Percentiles rank a stretch among this genome's conserved stretches.
phyloP scores from a whole-genome alignment of 2,888 invertebrate genomes.

The Eupeodes latifasciatus region DNA sequence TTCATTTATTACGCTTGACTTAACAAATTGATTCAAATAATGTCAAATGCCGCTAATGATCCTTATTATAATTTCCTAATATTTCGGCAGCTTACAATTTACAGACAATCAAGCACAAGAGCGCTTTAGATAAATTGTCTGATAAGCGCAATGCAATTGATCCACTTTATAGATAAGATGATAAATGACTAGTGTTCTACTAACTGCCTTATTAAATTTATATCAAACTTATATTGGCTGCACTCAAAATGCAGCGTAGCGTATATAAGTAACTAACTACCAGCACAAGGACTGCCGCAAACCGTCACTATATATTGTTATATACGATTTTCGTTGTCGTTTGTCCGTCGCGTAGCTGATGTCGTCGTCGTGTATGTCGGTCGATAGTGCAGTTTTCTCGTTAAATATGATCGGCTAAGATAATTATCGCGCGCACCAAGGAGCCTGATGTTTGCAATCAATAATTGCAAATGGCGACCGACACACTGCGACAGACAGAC shows the following conservation, averaged over 20 bases:
- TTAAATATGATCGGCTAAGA: constrained; percentile 67
- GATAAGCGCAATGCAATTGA: constrained; percentile 67
- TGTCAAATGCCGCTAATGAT: constrained; percentile 54
- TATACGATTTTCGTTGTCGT: neutral
- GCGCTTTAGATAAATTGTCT: constrained; percentile 65
- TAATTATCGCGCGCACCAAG: constrained; percentile 67
- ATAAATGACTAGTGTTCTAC: constrained; percentile 69
- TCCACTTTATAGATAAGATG: constrained; percentile 63
- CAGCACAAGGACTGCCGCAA: too few relatives aligned
- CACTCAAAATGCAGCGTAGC: neutral
- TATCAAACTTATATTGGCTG: constrained; percentile 50
- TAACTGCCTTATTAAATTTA: constrained; percentile 70
- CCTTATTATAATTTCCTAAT: constrained; percentile 41
- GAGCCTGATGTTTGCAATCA: constrained; percentile 45
- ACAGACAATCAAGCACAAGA: constrained; percentile 24
- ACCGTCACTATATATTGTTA: neutral
- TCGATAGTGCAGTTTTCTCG: constrained; percentile 11
- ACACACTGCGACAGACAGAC: too few relatives aligned
- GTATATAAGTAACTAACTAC: too few relatives aligned
- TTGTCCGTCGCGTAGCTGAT: neutral
- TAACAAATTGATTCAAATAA: constrained; percentile 15
- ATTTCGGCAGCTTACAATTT: constrained; percentile 36
- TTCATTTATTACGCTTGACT: neutral
- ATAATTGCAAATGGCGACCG: constrained; percentile 37
- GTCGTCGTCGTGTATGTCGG: neutral